Evolutionary conservation across 2,113 vertebrate species (phyloP).

Genomic region (Mastomys natalensis): DNA sequence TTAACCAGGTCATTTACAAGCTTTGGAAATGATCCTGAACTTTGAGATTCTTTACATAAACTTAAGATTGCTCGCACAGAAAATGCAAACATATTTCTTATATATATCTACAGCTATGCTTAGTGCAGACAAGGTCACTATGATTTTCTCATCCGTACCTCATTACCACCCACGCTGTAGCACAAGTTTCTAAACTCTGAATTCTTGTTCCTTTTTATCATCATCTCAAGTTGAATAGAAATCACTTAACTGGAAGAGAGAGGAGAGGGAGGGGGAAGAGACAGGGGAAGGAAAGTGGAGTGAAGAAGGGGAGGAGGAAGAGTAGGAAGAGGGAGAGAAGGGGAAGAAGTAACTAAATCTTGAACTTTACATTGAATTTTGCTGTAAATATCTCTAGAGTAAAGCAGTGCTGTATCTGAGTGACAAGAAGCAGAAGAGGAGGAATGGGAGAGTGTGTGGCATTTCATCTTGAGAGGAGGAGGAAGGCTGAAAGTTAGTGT

Average conservation of each 20-base stretch:
- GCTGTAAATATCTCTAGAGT: not conserved
- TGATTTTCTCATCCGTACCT: not conserved
- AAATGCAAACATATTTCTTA: conserved; percentile 15
- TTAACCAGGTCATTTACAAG: not conserved
- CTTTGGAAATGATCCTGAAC: not conserved
- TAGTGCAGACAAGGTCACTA: not conserved
- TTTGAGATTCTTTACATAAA: not conserved
- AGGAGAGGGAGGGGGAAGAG: not conserved
- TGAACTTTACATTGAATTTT: not conserved
- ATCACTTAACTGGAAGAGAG: not conserved
- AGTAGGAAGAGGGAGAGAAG: too few relatives aligned
- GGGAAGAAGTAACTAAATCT: not conserved
- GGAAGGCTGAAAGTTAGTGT: not conserved
- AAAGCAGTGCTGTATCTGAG: not conserved
- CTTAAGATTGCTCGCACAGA: not conserved
- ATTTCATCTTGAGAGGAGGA: conserved; percentile 1
- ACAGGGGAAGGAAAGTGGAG: too few relatives aligned
- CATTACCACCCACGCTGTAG: not conserved
- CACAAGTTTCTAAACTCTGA: not conserved
- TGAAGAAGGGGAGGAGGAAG: not conserved
- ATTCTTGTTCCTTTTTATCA: not conserved
- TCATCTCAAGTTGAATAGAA: not conserved
- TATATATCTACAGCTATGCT: not conserved
- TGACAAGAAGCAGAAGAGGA: not conserved
- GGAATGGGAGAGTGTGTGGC: not conserved